These are phyloP conservation scores for Agonopterix heracliana DNA, from an alignment of 2,888 invertebrate species.

Conservation along the genomic window DNA sequence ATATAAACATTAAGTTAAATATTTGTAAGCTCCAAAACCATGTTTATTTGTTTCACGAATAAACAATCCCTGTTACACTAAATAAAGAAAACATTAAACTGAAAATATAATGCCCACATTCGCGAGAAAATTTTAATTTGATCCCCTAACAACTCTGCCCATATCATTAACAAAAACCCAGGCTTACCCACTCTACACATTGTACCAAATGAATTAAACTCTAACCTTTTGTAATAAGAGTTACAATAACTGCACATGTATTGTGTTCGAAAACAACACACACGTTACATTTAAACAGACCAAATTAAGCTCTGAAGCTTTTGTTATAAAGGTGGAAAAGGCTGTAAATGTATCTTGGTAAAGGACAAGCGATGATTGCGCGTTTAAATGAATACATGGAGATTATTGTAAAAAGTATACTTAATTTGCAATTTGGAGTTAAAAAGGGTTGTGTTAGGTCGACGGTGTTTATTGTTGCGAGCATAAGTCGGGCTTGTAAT, in stretches of 20 bases:
- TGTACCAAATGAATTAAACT: background rate
- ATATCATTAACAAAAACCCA: slow-evolving; percentile 6
- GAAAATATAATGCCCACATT: background rate
- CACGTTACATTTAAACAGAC: too few relatives aligned
- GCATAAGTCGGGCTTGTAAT: too few relatives aligned
- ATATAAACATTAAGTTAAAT: too few relatives aligned
- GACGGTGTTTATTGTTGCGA: too few relatives aligned
- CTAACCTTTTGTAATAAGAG: background rate
- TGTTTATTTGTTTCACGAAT: too few relatives aligned
- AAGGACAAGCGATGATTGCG: slow-evolving; percentile 10
- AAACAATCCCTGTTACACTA: background rate
- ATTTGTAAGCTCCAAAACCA: too few relatives aligned
- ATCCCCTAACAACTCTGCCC: slow-evolving; percentile 8
- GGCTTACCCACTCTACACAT: background rate
- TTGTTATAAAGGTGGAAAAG: too few relatives aligned
- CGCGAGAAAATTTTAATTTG: slow-evolving; percentile 12
- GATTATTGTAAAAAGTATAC: slow-evolving; percentile 17
- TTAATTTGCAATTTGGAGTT: slow-evolving; percentile 17
- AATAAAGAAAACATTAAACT: slow-evolving; percentile 3
- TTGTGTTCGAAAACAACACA: too few relatives aligned
- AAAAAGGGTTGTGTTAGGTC: slow-evolving; percentile 10
- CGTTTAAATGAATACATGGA: slow-evolving; percentile 11
- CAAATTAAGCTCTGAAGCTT: too few relatives aligned
- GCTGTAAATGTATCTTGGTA: too few relatives aligned
- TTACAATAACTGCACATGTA: background rate